Evolutionary conservation across 1,140 invertebrate genomes (phyloP), one percentile per base, ranked within the genome.

Genomic region (Drosophila kikkawai): DNA sequence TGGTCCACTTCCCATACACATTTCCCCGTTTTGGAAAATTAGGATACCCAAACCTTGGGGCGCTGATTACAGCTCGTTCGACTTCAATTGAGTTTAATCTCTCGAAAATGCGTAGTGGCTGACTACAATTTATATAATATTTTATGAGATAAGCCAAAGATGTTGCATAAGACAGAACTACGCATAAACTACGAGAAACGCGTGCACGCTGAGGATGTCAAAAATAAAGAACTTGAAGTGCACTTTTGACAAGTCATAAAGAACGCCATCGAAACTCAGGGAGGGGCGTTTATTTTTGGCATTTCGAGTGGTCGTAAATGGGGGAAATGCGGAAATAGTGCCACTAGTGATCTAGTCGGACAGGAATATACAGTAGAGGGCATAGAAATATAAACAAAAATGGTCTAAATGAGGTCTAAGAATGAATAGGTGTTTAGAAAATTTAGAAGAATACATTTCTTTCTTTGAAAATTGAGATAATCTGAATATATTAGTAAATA

Each of bases 171-270:
- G 8, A 59, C 68, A 73, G 67, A 73, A 37, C 44, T 34, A 15
- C 29, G 13, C 32, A 41, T 57, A 57, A 71, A 71, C 34, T 26
- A 34, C 15, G 15, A 15, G 42, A 32, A 8, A 29, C 44, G 42
- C 47, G 37, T 64, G 45, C 36, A 67, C 42, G 56, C 63, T 47
- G 63, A 48, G 48, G n/a, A 68, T 61, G 74, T 77, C 74, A 69
- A 41, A 34, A 44, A 19, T 56, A 47, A 19, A 39, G 48, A 70
- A 51, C 56, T 58, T 60, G 55, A 73, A 73, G 53, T 73, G 70
- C 67, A 73, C 61, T 76, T 67, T 66, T 75, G 63, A 68, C 75
- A 60, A 69, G 37, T 69, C 75, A 78, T 78, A 77, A 78, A 78
- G 75, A 77, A 78, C 48, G 56, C 48, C 48, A 64, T 45, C 36